These are phyloP conservation scores for Ctenodactylus gundi DNA, from an alignment of 2,113 vertebrate genomes.

Conservation along the genomic window DNA sequence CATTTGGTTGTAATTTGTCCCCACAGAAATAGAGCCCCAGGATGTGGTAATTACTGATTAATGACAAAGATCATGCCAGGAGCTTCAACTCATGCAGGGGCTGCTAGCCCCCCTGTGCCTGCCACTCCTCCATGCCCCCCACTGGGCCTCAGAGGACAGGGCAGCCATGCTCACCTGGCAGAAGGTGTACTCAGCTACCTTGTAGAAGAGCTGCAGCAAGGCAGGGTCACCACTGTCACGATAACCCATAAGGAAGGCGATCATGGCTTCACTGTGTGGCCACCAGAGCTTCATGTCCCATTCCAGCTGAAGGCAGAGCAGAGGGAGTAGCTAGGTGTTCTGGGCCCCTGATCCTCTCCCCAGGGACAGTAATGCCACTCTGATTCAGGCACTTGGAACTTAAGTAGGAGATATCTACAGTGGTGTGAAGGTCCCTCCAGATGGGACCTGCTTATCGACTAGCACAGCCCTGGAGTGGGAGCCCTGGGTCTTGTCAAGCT, in stretches of 20 bases:
- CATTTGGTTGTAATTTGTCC: not conserved
- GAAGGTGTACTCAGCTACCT: slow-evolving; percentile 90
- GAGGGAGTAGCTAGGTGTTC: not conserved
- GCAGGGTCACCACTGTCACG: slow-evolving; percentile 80
- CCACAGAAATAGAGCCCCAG: not conserved
- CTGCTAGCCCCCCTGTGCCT: not conserved
- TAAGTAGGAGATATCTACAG: no score
- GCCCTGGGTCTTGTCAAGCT: not conserved
- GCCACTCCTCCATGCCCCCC: no score
- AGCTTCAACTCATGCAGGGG: no score
- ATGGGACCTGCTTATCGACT: not conserved
- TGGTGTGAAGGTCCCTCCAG: not conserved
- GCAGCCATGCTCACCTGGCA: slow-evolving; percentile 81
- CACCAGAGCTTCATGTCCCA: slow-evolving; percentile 97
- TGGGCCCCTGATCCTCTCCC: no score
- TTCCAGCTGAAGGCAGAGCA: slow-evolving; percentile 86
- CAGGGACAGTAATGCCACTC: not conserved
- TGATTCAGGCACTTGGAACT: not conserved
- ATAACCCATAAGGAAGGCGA: slow-evolving; percentile 92
- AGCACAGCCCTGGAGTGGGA: no score
- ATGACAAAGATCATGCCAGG: not conserved
- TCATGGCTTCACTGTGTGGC: slow-evolving; percentile 93
- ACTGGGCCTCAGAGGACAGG: no score
- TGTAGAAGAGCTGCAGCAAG: slow-evolving; percentile 84
- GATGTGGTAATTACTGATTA: not conserved